These are phyloP conservation scores for Thalassophryne amazonica DNA, from an alignment of 2,797 vertebrate genomes.

Conservation along the genomic window DNA sequence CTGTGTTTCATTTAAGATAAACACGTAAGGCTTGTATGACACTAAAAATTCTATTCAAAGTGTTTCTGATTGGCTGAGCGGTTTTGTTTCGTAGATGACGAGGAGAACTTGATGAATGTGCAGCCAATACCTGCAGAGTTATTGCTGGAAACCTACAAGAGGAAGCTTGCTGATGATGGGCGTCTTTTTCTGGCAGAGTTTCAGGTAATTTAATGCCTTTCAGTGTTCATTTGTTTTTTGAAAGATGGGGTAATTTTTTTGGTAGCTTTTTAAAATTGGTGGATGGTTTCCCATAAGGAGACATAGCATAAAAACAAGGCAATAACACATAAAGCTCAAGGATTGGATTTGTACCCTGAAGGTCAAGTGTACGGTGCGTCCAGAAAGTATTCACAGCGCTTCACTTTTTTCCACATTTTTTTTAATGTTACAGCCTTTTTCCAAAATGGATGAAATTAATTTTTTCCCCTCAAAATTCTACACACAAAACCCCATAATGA, in stretches of 20 bases:
- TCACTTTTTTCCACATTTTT: too few species aligned
- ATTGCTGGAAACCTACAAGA: constrained; percentile 86
- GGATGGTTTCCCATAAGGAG: not conserved
- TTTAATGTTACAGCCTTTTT: too few species aligned
- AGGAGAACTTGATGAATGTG: constrained; percentile 81
- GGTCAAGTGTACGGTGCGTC: not conserved
- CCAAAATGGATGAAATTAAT: too few species aligned
- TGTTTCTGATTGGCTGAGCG: not conserved
- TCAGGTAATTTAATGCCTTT: constrained; percentile 81
- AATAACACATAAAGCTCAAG: not conserved
- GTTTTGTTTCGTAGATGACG: constrained; percentile 72
- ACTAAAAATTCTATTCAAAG: not conserved
- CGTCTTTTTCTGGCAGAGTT: constrained; percentile 95
- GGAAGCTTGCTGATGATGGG: constrained; percentile 90
- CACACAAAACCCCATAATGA: too few species aligned
- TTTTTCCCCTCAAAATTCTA: too few species aligned
- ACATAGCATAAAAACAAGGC: not conserved
- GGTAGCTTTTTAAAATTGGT: not conserved
- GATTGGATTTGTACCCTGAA: not conserved
- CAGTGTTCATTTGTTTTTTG: not conserved
- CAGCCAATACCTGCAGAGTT: constrained; percentile 87
- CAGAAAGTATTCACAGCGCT: too few species aligned
- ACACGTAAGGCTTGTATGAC: too few species aligned
- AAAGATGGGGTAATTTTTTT: not conserved
- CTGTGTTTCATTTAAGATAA: too few species aligned